Evolutionary conservation across 2,797 vertebrate species (phyloP), one percentile per base, ranked within the genome.

Genomic region (Eutrigla gurnardus): DNA sequence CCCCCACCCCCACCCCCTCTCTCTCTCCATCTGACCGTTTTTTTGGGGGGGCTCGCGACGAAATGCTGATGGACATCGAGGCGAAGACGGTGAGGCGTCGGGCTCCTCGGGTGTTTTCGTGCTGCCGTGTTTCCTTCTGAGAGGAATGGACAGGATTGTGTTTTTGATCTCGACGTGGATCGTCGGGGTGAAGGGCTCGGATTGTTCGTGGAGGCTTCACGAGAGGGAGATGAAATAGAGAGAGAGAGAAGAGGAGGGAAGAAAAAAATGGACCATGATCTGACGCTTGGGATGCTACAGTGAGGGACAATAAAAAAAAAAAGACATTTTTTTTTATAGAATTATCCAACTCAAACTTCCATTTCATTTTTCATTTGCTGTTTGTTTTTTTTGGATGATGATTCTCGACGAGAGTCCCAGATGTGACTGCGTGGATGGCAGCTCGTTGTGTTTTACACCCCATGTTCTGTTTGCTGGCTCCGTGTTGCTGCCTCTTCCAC

Each of bases 361-460:
- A 67, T 74, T 65, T 65, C 35, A 73, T 77, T 63, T 40, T 54
- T 61, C 33, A 47, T 12, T 52, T 49, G 15, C 65, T 45, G 25
- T 36, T 25, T 33, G 5, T 52, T 55, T 37, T 18, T 43, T n/a
- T 64, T 86, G 92, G 94, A 94, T 94, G 86, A 94, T 93, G 92
- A 83, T 89, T 82, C 67, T 88, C 40, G 90, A 81, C 82, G 39
- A 43, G 82, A 85, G 80, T 64, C 77, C 75, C 84, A 88, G 90
- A 89, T 88, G 83, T 88, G 92, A 91, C 83, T 86, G 88, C 86
- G 35, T 83, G 89, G 93, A 92, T 86, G 88, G 77, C 83, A 82
- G 81, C 90, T 90, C 86, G 82, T 79, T 85, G 86, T 78, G 9
- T 88, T 88, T 84, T 79, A 71, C 83, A 82, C 72, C 87, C 88